Percentiles rank a stretch among this genome's conserved stretches.
Evolutionary conservation across 2,113 vertebrate species (phyloP).

Genomic region (Campylomormyrus numenius): DNA sequence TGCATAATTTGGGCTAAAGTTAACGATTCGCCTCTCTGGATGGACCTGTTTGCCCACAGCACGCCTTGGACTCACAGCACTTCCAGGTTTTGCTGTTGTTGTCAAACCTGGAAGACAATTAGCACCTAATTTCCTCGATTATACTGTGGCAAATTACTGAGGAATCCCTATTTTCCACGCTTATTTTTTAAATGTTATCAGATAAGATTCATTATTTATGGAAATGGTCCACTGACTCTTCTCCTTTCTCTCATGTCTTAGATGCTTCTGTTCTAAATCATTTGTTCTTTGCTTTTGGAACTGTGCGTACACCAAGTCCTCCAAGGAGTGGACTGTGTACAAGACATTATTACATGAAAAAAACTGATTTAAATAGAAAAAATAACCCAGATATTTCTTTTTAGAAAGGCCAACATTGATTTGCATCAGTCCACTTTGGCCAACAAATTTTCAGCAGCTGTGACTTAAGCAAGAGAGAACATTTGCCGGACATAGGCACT

Average conservation of each 20-base stretch:
- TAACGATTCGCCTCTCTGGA: neutral
- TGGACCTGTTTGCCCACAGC: neutral
- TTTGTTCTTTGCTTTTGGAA: slow-evolving; percentile 1
- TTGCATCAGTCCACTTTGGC: neutral
- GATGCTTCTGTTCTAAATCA: slow-evolving; percentile 14
- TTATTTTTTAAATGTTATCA: neutral
- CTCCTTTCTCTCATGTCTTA: neutral
- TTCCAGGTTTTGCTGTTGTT: neutral
- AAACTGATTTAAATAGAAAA: neutral
- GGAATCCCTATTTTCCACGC: slow-evolving; percentile 33
- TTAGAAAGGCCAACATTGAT: neutral
- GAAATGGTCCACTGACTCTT: neutral
- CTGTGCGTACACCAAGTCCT: neutral
- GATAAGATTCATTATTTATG: slow-evolving; percentile 26
- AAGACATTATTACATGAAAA: neutral
- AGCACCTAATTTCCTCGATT: neutral
- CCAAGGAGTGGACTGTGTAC: neutral
- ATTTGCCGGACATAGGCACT: neutral
- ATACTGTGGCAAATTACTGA: neutral
- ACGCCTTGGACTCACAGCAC: neutral
- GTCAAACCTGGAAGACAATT: neutral
- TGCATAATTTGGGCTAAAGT: neutral
- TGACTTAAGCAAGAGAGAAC: neutral
- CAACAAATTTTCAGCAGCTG: neutral
- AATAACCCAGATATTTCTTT: neutral